Evolutionary conservation across 2,113 vertebrate species (phyloP).

Genomic region (Sphyrna mokarran): DNA sequence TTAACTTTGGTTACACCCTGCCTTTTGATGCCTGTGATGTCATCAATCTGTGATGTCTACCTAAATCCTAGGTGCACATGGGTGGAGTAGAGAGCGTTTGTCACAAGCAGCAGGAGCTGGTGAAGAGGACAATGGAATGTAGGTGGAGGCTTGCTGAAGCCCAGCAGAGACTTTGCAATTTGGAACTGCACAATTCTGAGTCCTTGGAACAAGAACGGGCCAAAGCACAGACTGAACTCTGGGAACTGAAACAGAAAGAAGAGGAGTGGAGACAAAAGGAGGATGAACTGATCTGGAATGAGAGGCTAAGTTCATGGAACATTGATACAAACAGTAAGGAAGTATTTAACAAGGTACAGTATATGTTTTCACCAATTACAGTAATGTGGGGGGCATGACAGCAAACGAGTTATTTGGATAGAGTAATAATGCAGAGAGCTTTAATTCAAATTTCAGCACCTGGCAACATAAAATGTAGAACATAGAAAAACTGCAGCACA

Average conservation of each 20-base stretch:
- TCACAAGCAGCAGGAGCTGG: slow-evolving; percentile 76
- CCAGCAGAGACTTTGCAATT: slow-evolving; percentile 81
- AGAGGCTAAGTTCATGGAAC: slow-evolving; percentile 67
- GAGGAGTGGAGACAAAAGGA: slow-evolving; percentile 93
- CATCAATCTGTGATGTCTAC: slow-evolving; percentile 33
- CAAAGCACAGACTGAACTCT: slow-evolving; percentile 64
- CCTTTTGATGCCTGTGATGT: slow-evolving; percentile 31
- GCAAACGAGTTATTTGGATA: background rate
- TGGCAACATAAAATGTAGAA: background rate
- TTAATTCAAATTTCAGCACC: background rate
- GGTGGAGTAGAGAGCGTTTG: slow-evolving; percentile 75
- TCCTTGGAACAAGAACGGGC: slow-evolving; percentile 83
- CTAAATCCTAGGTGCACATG: slow-evolving; percentile 53
- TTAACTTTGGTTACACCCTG: background rate
- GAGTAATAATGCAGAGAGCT: background rate
- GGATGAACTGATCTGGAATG: slow-evolving; percentile 69
- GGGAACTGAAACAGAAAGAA: slow-evolving; percentile 74
- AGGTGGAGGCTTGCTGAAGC: slow-evolving; percentile 90
- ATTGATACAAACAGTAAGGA: slow-evolving; percentile 70
- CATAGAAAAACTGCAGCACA: no score
- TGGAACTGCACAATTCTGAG: slow-evolving; percentile 87
- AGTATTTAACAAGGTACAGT: slow-evolving; percentile 86
- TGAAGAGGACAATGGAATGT: slow-evolving; percentile 81
- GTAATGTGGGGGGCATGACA: background rate
- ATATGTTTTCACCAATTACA: background rate